Evolutionary conservation across 2,113 vertebrate species (phyloP).

Genomic region (Podiceps cristatus): DNA sequence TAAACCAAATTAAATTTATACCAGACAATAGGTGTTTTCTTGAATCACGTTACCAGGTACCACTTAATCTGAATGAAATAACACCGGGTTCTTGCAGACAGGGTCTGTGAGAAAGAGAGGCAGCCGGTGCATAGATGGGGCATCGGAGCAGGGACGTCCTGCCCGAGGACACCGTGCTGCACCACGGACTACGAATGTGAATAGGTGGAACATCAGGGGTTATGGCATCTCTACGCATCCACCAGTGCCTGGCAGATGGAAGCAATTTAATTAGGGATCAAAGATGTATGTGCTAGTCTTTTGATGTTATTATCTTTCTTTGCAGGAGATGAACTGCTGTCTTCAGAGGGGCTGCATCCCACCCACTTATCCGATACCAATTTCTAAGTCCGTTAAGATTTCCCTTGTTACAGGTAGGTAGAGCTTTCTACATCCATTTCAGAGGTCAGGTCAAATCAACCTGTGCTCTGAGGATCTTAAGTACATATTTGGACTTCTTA

Average conservation of each 20-base stretch:
- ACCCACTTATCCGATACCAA: neutral
- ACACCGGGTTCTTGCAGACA: neutral
- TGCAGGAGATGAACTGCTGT: neutral
- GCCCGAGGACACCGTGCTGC: accelerated
- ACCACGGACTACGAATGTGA: accelerated
- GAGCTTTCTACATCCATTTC: neutral
- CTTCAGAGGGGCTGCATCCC: neutral
- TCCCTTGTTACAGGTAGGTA: neutral
- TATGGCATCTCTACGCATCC: neutral
- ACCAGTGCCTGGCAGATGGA: neutral
- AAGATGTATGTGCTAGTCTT: neutral
- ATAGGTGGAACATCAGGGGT: neutral
- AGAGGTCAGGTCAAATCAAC: neutral
- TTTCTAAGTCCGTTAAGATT: neutral
- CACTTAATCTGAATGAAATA: neutral
- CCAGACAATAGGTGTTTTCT: neutral
- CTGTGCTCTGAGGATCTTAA: neutral
- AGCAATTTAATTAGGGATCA: neutral
- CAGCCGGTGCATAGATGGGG: too few species aligned
- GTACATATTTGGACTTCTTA: neutral
- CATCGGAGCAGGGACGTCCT: accelerated
- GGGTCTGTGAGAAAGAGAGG: neutral
- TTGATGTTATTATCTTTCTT: neutral
- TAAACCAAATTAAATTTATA: neutral
- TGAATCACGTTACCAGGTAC: neutral